A percentile compares a stretch with the other conserved stretches of the same genome.
Evolutionary conservation across 1,140 invertebrate species (phyloP).

Genomic region (Polypedilum pembai): DNA sequence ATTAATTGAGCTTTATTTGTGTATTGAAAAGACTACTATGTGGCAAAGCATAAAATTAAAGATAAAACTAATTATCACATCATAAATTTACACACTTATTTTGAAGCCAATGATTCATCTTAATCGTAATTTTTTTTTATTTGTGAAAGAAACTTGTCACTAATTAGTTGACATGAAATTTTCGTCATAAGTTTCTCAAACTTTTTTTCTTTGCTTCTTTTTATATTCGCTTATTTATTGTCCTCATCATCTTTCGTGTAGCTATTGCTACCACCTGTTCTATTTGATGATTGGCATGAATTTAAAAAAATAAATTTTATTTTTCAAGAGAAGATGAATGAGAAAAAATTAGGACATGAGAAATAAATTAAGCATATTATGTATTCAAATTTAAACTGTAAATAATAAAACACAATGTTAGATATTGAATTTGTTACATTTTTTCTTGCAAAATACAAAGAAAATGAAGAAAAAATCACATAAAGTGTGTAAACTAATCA

Average conservation of each 20-base stretch:
- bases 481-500: constrained; percentile 5
- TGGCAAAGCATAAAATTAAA: no score
- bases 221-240: neutral
- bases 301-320: no score
- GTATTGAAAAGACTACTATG: no score
- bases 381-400: no score
- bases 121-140: neutral
- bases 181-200: neutral
- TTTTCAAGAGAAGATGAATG: no score
- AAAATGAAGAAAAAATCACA: neutral
- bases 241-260: neutral
- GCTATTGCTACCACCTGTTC: neutral
- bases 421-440: no score
- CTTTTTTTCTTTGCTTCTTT: neutral
- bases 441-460: no score
- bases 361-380: no score
- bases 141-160: neutral
- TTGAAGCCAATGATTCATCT: neutral
- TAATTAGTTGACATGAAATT: neutral
- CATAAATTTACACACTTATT: neutral
- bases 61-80: neutral
- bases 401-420: no score
- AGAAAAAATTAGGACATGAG: no score
- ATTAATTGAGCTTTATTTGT: no score
- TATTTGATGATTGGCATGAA: no score